Evolutionary conservation across 92 coral and sea anemone genomes (phyloP).

Genomic region (Zoanthus sansibaricus): DNA sequence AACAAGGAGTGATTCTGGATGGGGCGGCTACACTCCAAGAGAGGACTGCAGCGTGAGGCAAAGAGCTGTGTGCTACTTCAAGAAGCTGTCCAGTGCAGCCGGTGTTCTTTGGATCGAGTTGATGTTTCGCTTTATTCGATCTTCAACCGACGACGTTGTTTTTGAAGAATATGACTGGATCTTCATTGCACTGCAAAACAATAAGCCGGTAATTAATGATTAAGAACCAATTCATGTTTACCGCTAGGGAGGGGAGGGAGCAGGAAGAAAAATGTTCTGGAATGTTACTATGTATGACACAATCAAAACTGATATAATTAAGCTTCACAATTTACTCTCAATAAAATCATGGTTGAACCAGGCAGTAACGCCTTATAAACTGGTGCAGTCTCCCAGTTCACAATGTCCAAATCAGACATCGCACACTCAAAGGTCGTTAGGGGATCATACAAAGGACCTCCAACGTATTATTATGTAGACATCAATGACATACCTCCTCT

Average conservation of each 20-base stretch:
- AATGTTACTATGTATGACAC: too few species aligned
- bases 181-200: constrained; percentile 78
- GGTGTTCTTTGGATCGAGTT: constrained; percentile 97
- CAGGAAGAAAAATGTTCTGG: too few species aligned
- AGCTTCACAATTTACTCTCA: too few species aligned
- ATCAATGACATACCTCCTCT: constrained; percentile 34
- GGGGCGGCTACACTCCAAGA: not conserved
- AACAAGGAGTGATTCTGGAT: not conserved
- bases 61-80: constrained; percentile 46
- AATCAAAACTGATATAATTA: too few species aligned
- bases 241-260: too few species aligned
- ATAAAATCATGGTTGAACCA: too few species aligned
- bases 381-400: not conserved
- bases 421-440: not conserved
- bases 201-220: too few species aligned
- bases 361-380: not conserved
- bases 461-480: constrained; percentile 9
- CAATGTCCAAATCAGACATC: not conserved
- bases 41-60: not conserved
- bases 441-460: not conserved
- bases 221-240: too few species aligned
- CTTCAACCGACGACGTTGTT: constrained; percentile 85
- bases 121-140: constrained; percentile 93
- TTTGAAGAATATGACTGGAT: constrained; percentile 91
- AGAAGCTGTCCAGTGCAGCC: constrained; percentile 89